Evolutionary conservation across 2,888 invertebrate species (phyloP), one percentile per base, ranked within the genome.

Genomic region (Aleiodes testaceus): DNA sequence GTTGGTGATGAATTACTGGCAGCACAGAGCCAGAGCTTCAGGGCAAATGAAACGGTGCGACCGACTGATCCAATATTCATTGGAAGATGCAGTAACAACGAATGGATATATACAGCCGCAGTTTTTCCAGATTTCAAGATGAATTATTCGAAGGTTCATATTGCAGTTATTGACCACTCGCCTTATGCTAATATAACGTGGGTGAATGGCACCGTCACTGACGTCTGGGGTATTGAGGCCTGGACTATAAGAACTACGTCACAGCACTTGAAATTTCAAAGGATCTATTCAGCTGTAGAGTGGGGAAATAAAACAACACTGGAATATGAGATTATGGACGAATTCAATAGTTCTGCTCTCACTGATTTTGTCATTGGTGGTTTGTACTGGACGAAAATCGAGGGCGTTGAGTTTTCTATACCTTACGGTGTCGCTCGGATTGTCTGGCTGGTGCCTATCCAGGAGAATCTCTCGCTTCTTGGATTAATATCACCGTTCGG

Each of bases 401-500:
- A 52, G 1, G 70, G 74, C 12, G 67, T 78, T 0, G 78, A 73
- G 1, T 84, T 77, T 72, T 80, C 80, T 0, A 36, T 69, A 9
- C 72, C 79, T 4, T 84, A 83, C 66, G 82, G 80, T 6, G 61
- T 77, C 16, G 69, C 78, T 12, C 72, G 77, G 30, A 50, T 80
- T 0, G 74, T 78, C 9, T 84, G 84, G 84, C 14, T 82, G n/a
- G 67, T 82, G 22, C 84, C 84, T 1, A 72, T 68, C 1, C 64
- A 50, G n/a, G n/a, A 75, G 0, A 78, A 79, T n/a, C 70, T 83
- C 0, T 83, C 83, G 1, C 55, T 83, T 3, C 59, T 70, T 3
- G 85, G 84, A 12, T 68, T 86, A 1, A 68, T 85, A 3, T 65
- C 80, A 1, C 85, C 86, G 3, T 80, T 86, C 2, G 20, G 59